Base-by-base conservation (phyloP, 2,797 vertebrate genomes). In the Schizothorax lantsangensis region DNA sequence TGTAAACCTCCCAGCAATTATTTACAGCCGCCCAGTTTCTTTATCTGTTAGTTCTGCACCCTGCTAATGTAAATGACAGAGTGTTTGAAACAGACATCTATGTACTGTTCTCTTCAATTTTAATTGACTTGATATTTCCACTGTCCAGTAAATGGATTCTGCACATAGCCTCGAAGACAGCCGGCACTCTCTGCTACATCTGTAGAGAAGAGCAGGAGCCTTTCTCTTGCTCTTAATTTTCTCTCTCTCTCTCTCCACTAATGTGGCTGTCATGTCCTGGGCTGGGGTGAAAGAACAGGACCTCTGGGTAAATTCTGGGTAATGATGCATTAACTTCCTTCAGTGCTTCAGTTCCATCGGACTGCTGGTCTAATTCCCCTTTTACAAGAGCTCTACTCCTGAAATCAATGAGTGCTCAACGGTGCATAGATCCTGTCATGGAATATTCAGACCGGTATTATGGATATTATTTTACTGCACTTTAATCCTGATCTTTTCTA, bases 351-450 rank as follows among this genome's bases (percentile, higher is more conserved):
- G 79, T 9, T 81, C 43, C 26, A 36, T 33, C 4, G 19, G 43
- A 17, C 79, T 68, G 80, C 64, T 52, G 19, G 45, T 49, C 80
- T 69, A 49, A 69, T 81, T 81, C 78, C 77, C 38, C 57, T 12
- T 45, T 64, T 26, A 62, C 77, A 79, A 79, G 54, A 17, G 23
- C 36, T 40, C 36, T 79, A 17, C 77, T 78, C 21, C 59, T 47
- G 19, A 81, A 81, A 81, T 81, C 79, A 81, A 68, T 81, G 62
- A 68, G 43, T 38, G 64, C 52, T 81, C 80, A 81, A 15, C 21
- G 2, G 79, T 69, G 64, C 66, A 62, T 5, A 49, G 33, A 54
- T 78, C 47, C 45, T 64, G 33, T 69, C 79, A 36, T 15, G 21
- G 23, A 81, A 69, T 52, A 69, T 49, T 21, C 68, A 83, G 74